phyloP scores from a whole-genome alignment of 2,113 vertebrate genomes.

The Oxyruncus cristatus region DNA sequence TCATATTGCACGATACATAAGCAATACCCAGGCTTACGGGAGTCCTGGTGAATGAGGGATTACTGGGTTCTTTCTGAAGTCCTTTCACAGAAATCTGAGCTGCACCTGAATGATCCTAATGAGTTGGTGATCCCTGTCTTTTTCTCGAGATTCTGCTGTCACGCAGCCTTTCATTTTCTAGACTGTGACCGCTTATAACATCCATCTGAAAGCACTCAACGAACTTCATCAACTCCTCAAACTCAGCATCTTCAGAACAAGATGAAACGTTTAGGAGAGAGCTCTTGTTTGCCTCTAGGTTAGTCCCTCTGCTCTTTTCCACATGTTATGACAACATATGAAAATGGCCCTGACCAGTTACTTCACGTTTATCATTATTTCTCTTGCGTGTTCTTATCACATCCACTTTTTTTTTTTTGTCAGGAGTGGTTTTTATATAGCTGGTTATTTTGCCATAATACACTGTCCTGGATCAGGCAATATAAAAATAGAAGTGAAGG shows the following conservation, averaged over 20 bases:
- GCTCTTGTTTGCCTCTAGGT: not conserved
- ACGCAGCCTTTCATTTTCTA: not conserved
- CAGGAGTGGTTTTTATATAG: not conserved
- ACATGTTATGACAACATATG: not conserved
- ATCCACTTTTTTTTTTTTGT: not conserved
- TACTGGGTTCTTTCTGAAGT: not conserved
- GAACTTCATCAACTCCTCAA: not conserved
- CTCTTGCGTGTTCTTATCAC: not conserved
- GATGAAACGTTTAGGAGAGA: not conserved
- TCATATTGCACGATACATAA: not conserved
- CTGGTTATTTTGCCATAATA: not conserved
- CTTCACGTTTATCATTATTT: not conserved
- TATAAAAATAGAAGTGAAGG: not conserved
- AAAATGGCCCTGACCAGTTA: not conserved
- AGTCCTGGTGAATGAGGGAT: not conserved
- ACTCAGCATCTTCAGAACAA: not conserved
- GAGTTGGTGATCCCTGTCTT: not conserved
- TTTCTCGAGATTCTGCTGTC: not conserved
- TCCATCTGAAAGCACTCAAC: not conserved
- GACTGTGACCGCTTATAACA: not conserved
- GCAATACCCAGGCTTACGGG: not conserved
- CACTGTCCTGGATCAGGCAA: not conserved
- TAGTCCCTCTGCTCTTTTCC: not conserved
- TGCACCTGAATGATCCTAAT: not conserved
- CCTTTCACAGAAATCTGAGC: not conserved